Percentiles rank a stretch among this genome's conserved stretches.
Evolutionary conservation across 2,113 vertebrate genomes (phyloP).

Genomic region (Oncorhynchus kisutch): DNA sequence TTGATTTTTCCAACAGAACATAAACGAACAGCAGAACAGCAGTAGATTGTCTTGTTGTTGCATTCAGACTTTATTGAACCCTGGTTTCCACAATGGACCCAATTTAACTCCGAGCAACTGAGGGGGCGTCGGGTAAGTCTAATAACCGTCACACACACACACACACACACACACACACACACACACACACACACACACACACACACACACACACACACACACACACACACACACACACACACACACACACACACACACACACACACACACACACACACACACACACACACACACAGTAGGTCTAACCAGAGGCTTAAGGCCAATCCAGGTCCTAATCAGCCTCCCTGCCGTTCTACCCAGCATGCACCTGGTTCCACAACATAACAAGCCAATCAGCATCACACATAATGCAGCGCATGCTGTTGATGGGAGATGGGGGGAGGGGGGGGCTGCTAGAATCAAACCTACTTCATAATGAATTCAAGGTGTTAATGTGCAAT

Average conservation of each 20-base stretch:
- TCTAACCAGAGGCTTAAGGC: conserved; percentile 25
- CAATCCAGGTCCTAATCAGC: conserved; percentile 44
- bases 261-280: no score
- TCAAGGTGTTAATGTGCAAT: conserved; percentile 36
- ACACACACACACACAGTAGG: no score
- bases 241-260: no score
- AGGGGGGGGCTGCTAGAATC: conserved; percentile 8
- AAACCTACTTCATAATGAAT: conserved; percentile 33
- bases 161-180: no score
- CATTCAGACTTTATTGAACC: no score
- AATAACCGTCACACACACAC: background rate
- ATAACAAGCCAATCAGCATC: conserved; percentile 45
- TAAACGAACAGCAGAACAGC: no score
- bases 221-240: no score
- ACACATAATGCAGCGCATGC: conserved; percentile 17
- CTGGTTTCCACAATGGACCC: no score
- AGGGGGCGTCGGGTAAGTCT: no score
- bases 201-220: background rate
- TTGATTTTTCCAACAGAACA: no score
- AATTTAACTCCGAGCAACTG: no score
- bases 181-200: background rate
- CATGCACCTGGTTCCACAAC: conserved; percentile 21
- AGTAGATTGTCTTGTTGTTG: no score
- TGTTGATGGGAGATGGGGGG: conserved; percentile 17
- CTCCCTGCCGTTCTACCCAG: conserved; percentile 39